These are phyloP conservation scores for Esperia sulphurella DNA, from an alignment of 2,888 invertebrate species.

Conservation along the genomic window DNA sequence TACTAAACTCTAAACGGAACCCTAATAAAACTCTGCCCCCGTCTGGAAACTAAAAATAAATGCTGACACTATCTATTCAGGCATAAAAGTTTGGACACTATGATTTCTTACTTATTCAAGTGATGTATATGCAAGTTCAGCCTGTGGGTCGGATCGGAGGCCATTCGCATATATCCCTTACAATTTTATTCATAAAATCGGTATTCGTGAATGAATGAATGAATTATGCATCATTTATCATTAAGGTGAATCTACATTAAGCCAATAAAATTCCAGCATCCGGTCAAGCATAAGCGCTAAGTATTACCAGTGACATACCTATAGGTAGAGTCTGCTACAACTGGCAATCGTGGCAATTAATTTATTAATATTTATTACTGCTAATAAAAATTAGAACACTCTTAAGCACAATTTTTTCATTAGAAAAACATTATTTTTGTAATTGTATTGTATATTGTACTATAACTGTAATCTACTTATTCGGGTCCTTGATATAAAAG, in stretches of 20 bases:
- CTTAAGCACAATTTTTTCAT: too few species aligned
- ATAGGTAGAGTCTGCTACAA: too few species aligned
- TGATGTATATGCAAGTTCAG: neutral
- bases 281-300: too few species aligned
- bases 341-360: too few species aligned
- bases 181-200: slow-evolving; percentile 2
- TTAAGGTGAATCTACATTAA: neutral
- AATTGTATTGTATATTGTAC: too few species aligned
- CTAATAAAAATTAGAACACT: too few species aligned
- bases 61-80: neutral
- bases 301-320: too few species aligned
- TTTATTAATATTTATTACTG: too few species aligned
- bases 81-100: neutral
- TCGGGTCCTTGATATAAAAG: too few species aligned
- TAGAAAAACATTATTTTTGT: too few species aligned
- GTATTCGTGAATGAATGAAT: neutral
- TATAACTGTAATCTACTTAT: too few species aligned
- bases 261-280: too few species aligned
- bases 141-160: neutral
- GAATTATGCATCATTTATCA: neutral
- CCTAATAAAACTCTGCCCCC: neutral
- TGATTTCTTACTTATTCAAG: neutral
- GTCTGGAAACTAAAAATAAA: neutral
- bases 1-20: neutral
- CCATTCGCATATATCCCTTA: neutral